Evolutionary conservation across 2,113 vertebrate genomes (phyloP), one percentile per base, ranked within the genome.

Genomic region (Phrynosoma blainvillii): DNA sequence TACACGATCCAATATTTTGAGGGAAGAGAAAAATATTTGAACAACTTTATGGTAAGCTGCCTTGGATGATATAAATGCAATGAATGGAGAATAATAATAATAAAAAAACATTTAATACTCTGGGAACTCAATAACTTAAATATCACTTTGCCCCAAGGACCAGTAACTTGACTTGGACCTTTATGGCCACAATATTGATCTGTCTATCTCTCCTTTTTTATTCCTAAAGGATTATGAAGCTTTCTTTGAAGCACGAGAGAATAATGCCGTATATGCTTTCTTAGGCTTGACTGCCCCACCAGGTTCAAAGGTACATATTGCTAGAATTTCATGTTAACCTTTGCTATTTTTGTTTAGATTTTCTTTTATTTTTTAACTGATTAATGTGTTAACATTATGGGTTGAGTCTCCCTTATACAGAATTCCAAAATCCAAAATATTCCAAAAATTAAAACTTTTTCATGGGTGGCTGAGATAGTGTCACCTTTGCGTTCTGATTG

Each of bases 241-340:
- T 84, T 99, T 99, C 96, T 99, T 99, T 4, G 97, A 99, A 92
- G 98, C 99, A 7, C 97, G 98, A 93, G 99, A 99, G 96, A 98
- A 99, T 93, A 98, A 99, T 1, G 97, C 98, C 0, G 98, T 99
- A 9, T 99, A 99, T 77, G 98, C 98, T 0, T 99, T 99, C 92
- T 94, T 99, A 93, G 98, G 98, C 89, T 93, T 99, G 97, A 98
- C 97, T 68, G 98, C 99, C 13, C 99, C 99, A 6, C 98, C 99
- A 42, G 98, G 98, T 78, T 99, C 98, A 71, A 99, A 99, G 98
- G 99, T 99, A 93, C 23, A 96, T 78, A 77, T 14, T 23, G 70
- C 62, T 2, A 1, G 0, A 21, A 0, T 77, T 87, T 59, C 70
- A 81, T 81, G 1, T 74, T 52, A 20, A 14, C 1, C 18, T 16